These are phyloP conservation scores for Lytechinus pictus DNA, from an alignment of 35 echinoderm and acorn worm species.

Conservation along the genomic window DNA sequence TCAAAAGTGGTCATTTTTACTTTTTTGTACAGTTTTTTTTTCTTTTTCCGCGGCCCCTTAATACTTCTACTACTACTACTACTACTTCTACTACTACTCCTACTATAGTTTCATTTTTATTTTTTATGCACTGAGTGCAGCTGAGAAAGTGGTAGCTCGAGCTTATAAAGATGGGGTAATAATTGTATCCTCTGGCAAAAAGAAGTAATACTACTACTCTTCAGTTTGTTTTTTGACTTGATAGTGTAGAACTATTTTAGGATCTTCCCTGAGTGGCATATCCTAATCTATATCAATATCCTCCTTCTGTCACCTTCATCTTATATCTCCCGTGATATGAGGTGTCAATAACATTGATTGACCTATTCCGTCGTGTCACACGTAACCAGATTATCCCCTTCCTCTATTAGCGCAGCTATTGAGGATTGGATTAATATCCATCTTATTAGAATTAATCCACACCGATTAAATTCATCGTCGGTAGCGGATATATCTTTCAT, in stretches of 20 bases:
- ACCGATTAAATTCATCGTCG: constrained; percentile 2
- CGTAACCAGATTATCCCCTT: not conserved
- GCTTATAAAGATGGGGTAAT: too few species aligned
- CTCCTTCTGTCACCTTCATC: not conserved
- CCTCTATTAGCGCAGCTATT: not conserved
- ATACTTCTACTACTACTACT: not conserved
- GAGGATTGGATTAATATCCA: not conserved
- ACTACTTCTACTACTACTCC: not conserved
- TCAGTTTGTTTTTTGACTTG: too few species aligned
- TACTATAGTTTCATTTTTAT: not conserved
- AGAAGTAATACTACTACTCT: too few species aligned
- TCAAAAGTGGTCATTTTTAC: too few species aligned
- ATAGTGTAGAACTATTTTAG: too few species aligned
- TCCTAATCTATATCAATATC: not conserved
- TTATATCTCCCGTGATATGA: not conserved
- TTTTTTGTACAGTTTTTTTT: too few species aligned
- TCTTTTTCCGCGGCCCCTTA: too few species aligned
- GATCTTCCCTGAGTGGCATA: too few species aligned
- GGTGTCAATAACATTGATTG: not conserved
- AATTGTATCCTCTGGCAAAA: too few species aligned
- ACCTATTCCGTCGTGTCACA: not conserved
- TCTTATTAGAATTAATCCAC: not conserved
- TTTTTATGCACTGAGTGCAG: too few species aligned
- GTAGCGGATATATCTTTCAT: not conserved
- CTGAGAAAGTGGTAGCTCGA: too few species aligned